Conservation (phyloP, 2,797 vertebrate genomes). For the Uromys caudimaculatus region DNA sequence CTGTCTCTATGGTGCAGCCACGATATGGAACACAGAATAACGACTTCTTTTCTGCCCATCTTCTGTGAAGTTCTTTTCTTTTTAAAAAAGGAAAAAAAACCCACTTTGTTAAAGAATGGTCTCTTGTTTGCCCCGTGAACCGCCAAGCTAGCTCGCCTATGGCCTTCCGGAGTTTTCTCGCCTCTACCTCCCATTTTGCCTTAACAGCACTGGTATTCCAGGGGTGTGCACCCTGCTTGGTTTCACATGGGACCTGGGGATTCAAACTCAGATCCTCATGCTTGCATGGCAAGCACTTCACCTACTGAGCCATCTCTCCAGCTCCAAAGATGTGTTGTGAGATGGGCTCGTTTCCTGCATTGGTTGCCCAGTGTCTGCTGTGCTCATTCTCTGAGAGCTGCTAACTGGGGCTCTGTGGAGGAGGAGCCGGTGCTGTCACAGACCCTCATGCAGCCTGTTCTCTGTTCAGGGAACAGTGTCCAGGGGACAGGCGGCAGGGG, state of each 20-base stretch:
- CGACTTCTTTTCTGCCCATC: not conserved
- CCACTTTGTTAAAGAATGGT: not conserved
- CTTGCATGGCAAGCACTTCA: not conserved
- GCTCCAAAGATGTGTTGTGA: not conserved
- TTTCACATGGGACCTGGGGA: not conserved
- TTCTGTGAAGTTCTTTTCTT: not conserved
- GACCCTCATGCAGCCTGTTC: fast-evolving
- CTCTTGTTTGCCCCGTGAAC: not conserved
- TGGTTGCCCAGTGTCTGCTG: not conserved
- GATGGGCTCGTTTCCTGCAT: fast-evolving
- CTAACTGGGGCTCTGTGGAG: not conserved
- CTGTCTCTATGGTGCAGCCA: not conserved
- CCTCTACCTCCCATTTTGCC: not conserved
- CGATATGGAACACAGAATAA: fast-evolving
- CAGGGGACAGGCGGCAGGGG: too few species aligned
- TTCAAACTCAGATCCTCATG: not conserved
- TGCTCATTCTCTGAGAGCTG: fast-evolving
- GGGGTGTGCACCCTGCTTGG: not conserved
- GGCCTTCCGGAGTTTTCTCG: not conserved
- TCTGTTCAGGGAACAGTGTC: not conserved
- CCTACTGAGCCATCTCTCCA: too few species aligned
- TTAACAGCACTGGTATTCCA: not conserved
- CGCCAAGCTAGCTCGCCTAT: not conserved
- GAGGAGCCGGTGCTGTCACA: not conserved
- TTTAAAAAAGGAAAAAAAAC: not conserved